phyloP scores from a whole-genome alignment of 2,888 invertebrate species.

The Tuberolachnus salignus region DNA sequence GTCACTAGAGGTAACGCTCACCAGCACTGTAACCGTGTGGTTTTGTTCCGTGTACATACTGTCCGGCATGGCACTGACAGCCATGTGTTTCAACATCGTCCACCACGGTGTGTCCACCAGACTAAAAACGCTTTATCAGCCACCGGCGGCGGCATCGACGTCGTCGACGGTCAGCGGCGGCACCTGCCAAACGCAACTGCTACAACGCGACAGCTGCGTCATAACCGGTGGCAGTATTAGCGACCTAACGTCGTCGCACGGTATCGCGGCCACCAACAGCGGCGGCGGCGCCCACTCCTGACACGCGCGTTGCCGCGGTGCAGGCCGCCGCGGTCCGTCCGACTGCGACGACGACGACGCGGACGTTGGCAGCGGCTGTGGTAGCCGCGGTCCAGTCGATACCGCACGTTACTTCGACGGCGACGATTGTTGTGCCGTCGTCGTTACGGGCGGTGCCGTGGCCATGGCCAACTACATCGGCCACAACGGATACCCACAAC shows the following conservation, averaged over 20 bases:
- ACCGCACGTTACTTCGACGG: not conserved
- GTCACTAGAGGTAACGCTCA: slow-evolving; percentile 56
- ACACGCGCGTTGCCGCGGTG: slow-evolving; percentile 11
- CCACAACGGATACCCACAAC: slow-evolving; percentile 56
- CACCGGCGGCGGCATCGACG: not conserved
- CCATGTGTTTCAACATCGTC: slow-evolving; percentile 89
- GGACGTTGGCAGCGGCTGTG: not conserved
- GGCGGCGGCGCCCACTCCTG: not conserved
- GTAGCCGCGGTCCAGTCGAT: not conserved
- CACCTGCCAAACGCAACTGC: not conserved
- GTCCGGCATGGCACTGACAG: slow-evolving; percentile 84
- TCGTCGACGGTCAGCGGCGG: not conserved
- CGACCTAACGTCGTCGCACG: slow-evolving; percentile 51
- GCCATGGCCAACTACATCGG: slow-evolving; percentile 51
- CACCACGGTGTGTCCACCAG: slow-evolving; percentile 87
- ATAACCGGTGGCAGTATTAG: slow-evolving; percentile 33
- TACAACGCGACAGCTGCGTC: not conserved
- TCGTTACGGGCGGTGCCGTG: slow-evolving; percentile 9
- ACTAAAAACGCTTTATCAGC: slow-evolving; percentile 69
- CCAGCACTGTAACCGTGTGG: slow-evolving; percentile 67
- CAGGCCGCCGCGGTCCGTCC: slow-evolving; percentile 17
- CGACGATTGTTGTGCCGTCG: slow-evolving; percentile 26
- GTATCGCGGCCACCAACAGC: not conserved
- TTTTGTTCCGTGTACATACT: slow-evolving; percentile 87
- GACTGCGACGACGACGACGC: not conserved